Percentiles rank a stretch among this genome's conserved stretches.
phyloP scores from a whole-genome alignment of 1,140 invertebrate species.

The Plectus sambesii region DNA sequence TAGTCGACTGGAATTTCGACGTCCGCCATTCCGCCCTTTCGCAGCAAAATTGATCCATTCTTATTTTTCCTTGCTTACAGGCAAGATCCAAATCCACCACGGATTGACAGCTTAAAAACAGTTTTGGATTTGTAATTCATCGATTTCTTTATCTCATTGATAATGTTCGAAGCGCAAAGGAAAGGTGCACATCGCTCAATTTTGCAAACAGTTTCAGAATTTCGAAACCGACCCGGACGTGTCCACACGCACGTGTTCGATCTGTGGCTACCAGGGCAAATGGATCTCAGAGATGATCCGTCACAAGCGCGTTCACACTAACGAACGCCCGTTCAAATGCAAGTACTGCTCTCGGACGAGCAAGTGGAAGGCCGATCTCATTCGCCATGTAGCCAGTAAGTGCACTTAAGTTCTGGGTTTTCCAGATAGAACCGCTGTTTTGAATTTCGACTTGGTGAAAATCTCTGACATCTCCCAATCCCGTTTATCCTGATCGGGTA shows the following conservation, averaged over 20 bases:
- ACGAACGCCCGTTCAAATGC: conserved; percentile 45
- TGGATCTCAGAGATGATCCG: conserved; percentile 45
- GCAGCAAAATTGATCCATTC: too few species aligned
- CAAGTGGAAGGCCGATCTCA: conserved; percentile 45
- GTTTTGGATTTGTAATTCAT: too few species aligned
- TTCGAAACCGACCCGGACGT: conserved; percentile 45
- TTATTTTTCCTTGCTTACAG: not conserved
- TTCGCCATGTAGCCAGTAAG: conserved; percentile 44
- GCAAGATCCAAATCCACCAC: not conserved
- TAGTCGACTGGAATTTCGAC: too few species aligned
- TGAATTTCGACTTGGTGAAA: too few species aligned
- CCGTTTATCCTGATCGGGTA: too few species aligned
- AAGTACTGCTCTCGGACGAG: conserved; percentile 42
- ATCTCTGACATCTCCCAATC: too few species aligned
- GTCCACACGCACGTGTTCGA: conserved; percentile 40
- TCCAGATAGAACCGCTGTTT: too few species aligned
- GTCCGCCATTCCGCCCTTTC: too few species aligned
- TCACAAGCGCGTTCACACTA: conserved; percentile 43
- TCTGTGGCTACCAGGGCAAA: conserved; percentile 45
- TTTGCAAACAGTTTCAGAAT: conserved; percentile 22
- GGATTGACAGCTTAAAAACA: conserved; percentile 13
- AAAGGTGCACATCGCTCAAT: too few species aligned
- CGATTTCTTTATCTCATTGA: conserved; percentile 7
- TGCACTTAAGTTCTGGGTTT: too few species aligned
- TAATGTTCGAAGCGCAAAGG: conserved; percentile 10